Conservation (phyloP, 2,888 invertebrate genomes). For the Drosophila paramelanica region DNA sequence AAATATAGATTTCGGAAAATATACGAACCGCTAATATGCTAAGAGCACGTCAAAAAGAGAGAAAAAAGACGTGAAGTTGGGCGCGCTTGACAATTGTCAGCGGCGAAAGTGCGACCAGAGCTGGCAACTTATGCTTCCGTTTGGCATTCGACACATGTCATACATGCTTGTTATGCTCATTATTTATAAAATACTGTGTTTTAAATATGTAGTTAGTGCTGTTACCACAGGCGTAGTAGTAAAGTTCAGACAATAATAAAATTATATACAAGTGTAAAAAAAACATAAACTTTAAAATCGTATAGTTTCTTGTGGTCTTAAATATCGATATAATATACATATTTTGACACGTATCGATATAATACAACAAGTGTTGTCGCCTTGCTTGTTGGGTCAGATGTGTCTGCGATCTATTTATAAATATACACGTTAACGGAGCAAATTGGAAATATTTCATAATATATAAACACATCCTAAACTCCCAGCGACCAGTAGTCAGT, state of each 20-base stretch:
- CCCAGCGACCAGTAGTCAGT: neutral
- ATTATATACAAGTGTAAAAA: too few relatives aligned
- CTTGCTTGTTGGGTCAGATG: constrained; percentile 14
- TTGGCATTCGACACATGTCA: constrained; percentile 12
- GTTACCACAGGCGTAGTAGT: neutral
- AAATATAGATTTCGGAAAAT: constrained; percentile 70
- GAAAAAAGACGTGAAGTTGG: constrained; percentile 78
- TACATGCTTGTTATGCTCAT: constrained; percentile 14
- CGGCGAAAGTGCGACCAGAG: constrained; percentile 35
- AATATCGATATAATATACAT: neutral
- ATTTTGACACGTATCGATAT: constrained; percentile 35
- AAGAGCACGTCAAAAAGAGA: constrained; percentile 84
- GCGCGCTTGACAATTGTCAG: constrained; percentile 44
- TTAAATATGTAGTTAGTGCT: neutral
- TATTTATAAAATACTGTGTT: neutral
- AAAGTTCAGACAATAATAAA: too few relatives aligned
- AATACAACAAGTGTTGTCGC: constrained; percentile 37
- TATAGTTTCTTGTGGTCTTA: constrained; percentile 15
- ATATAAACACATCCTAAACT: neutral
- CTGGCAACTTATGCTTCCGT: constrained; percentile 54
- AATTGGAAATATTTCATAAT: constrained; percentile 19
- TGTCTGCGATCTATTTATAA: constrained; percentile 37
- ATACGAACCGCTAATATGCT: constrained; percentile 81
- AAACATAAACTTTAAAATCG: neutral
- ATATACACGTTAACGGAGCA: constrained; percentile 9